Base-by-base conservation (phyloP, 2,113 vertebrate genomes). In the Leiothrix lutea region DNA sequence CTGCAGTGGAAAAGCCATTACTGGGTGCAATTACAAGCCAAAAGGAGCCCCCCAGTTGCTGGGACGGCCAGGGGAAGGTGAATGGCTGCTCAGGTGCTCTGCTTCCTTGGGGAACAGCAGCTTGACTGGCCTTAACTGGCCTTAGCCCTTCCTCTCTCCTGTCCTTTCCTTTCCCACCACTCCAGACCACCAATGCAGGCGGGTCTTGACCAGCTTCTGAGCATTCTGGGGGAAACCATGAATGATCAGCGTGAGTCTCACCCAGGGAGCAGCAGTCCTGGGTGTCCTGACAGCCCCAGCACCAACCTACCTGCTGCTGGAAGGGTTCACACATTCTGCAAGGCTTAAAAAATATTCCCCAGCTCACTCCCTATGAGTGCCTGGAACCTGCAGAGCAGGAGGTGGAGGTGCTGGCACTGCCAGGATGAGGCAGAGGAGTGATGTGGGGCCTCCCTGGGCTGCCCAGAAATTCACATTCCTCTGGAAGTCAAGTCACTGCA, bases 291-390 rank as follows among this genome's bases (percentile, higher is more conserved):
- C 57, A 90, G 70, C 2, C 33, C 3, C 2, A 56, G 48, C 7
- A 60, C 36, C 73, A 77, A n/a, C 54, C 77, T 6, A 16, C 35
- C 80, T 50, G 67, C 48, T 1, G 6, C 29, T 36, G 48, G 56
- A 42, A 70, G 80, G 31, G 25, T 14, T 75, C 3, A 4, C 20
- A 3, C 1, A 0, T 38, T 53, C 77, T 45, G 26, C 51, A 50
- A 66, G 47, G 12, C 50, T 87, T 54, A 7, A n/a, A 58, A 57
- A 60, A 35, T 8, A 44, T 25, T 57, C 51, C 40, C 50, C 54
- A 44, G 29, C 42, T 57, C 0, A 0, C 45, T 42, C 29, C 45
- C 77, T 62, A 0, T 0, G 14, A 57, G 40, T 6, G 44, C 66
- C 86, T 72, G 74, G 79, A 42, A 45, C 31, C 64, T 42, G 89